Evolutionary conservation across 2,888 invertebrate species (phyloP), one percentile per base, ranked within the genome.

Genomic region (Altica lythri): DNA sequence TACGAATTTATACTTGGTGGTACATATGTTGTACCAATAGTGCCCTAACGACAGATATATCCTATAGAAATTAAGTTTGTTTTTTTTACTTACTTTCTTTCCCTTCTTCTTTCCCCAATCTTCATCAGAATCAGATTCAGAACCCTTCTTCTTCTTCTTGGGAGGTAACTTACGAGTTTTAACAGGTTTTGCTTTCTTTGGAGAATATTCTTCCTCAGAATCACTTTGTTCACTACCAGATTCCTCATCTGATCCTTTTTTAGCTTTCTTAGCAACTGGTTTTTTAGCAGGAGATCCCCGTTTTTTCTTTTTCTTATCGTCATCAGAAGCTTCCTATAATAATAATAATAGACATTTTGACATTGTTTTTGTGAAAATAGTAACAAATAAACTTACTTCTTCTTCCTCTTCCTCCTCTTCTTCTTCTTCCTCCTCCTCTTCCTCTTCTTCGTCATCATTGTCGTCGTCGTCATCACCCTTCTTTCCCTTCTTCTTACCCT

Each of bases 71-170:
- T 13, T 35, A 13, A 35, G 5, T 35, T 35, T 8, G 2, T 35
- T 35, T 13, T 35, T 35, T 10, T 12, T 34, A 59, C 62, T 59
- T 47, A 67, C 66, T 77, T 77, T 78, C 58, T 77, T 78, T 27
- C 69, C 71, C 63, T 80, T 80, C 68, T 83, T 84, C 62, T 85
- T 85, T 14, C 79, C 81, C 85, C 86, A 83, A 64, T 86, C 85
- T 63, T 84, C 85, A 68, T 87, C 87, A 14, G 84, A 84, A 62
- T 86, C 86, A 17, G 82, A 83, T 58, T 85, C 85, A 2, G 85
- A 84, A 1, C 83, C 84, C 77, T 83, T 84, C 77, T 83, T 84
- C 80, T 83, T 86, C 79, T 83, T 86, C 77, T 80, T 84, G 66
- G 77, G 77, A 49, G 77, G 75, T 9, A 78, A 77, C 63, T 84